A percentile compares a stretch with the other conserved stretches of the same genome.
These are phyloP conservation scores for Diarsia mendica DNA, from an alignment of 2,888 invertebrate species.

Conservation along the genomic window DNA sequence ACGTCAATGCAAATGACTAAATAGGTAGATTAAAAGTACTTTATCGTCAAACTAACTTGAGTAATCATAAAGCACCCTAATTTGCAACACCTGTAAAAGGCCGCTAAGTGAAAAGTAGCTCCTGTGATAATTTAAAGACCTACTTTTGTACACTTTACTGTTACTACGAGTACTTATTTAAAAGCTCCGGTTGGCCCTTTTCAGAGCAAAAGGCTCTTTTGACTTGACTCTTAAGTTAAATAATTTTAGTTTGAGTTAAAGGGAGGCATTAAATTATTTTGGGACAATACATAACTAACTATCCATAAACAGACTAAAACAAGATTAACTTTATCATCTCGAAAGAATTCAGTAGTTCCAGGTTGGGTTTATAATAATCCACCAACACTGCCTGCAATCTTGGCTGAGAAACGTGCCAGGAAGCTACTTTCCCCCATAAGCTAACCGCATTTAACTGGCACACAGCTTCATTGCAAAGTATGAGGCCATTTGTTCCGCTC, in stretches of 20 bases:
- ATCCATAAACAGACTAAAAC: neutral
- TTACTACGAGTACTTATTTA: slow-evolving; percentile 21
- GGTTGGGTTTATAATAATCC: neutral
- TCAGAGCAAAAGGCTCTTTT: neutral
- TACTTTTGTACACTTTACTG: slow-evolving; percentile 28
- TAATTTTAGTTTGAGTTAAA: neutral
- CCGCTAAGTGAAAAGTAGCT: slow-evolving; percentile 32
- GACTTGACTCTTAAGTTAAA: neutral
- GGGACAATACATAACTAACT: neutral
- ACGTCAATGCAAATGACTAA: neutral
- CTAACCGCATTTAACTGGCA: slow-evolving; percentile 31
- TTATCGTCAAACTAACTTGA: slow-evolving; percentile 2
- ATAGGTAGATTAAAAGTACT: neutral
- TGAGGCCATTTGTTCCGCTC: neutral
- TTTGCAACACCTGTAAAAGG: slow-evolving; percentile 17
- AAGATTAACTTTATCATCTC: neutral
- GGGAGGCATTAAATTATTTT: neutral
- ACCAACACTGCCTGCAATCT: neutral
- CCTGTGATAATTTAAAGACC: slow-evolving; percentile 17
- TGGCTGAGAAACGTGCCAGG: slow-evolving; percentile 4
- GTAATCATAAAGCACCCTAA: slow-evolving; percentile 7
- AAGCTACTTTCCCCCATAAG: slow-evolving; percentile 25
- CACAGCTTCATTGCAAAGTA: slow-evolving; percentile 22
- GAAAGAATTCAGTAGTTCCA: neutral
- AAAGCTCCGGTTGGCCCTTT: slow-evolving; percentile 2